Conservation (phyloP, 1,140 invertebrate species). For the Elymnias hypermnestra region DNA sequence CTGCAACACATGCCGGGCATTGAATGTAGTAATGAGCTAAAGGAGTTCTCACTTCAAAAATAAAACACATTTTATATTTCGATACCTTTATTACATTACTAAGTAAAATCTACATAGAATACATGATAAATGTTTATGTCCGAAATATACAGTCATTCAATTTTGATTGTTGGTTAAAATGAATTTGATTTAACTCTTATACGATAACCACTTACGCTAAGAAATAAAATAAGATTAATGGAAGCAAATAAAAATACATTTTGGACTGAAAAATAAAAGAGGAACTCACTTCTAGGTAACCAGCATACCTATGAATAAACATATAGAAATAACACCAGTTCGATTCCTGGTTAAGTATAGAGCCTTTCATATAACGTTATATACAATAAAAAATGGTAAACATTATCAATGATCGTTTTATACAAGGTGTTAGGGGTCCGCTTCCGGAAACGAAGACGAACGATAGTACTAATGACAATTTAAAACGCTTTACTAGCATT, state of each 20-base stretch:
- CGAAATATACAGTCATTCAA: slow-evolving; percentile 69
- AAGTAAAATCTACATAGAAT: slow-evolving; percentile 42
- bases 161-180: slow-evolving; percentile 55
- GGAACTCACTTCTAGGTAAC: slow-evolving; percentile 25
- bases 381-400: slow-evolving; percentile 21
- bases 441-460: too few species aligned
- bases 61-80: slow-evolving; percentile 5
- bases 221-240: slow-evolving; percentile 51
- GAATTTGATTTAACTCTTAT: slow-evolving; percentile 57
- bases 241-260: slow-evolving; percentile 40
- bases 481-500: too few species aligned
- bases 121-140: slow-evolving; percentile 60
- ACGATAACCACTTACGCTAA: slow-evolving; percentile 46
- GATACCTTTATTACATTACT: slow-evolving; percentile 20
- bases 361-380: slow-evolving; percentile 2
- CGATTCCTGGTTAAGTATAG: background rate
- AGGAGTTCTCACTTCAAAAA: too few species aligned
- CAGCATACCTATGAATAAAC: slow-evolving; percentile 21
- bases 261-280: slow-evolving; percentile 20
- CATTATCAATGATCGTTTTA: slow-evolving; percentile 4
- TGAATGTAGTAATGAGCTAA: too few species aligned
- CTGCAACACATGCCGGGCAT: too few species aligned
- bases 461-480: too few species aligned
- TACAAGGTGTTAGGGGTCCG: too few species aligned
- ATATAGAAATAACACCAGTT: slow-evolving; percentile 9